Base-by-base conservation (phyloP, 2,888 invertebrate genomes). In the Cerceris ruficornis region DNA sequence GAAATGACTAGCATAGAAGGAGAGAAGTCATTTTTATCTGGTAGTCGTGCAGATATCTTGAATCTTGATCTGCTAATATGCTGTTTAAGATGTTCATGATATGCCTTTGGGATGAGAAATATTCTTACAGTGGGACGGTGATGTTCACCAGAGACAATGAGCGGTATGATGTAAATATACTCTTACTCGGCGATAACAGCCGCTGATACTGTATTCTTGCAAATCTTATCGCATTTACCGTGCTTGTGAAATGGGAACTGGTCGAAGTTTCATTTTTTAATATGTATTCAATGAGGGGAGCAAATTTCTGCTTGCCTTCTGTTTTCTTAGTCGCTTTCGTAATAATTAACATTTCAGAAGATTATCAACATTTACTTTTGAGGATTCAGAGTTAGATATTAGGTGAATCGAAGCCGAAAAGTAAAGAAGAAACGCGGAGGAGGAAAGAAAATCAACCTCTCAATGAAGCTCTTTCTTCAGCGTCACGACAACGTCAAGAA, bases 41-140 rank as follows among this genome's bases (percentile, higher is more conserved):
- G 58, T 58, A 59, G 54, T 74, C 73, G 52, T 15, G 39, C 39
- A 54, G 28, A 28, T 73, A 79, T 79, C 77, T 69, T 9, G 65
- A 61, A 65, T 61, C 61, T 77, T 67, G 72, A 77, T 79, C 79
- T 43, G 49, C 49, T 74, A 62, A 69, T 73, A 69, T 55, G 55
- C 66, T 66, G 54, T 55, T 57, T 64, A 60, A 61, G 68, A 72
- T 76, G 68, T 69, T 58, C 68, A 69, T 39, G 65, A 69, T 65
- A 69, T 57, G 49, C 46, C 58, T 55, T 66, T 73, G 64, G 68
- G 73, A 67, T 69, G 68, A 65, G 61, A 64, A 65, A 69, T 65
- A 57, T 66, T 74, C 59, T 54, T 43, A 41, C 67, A 8, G 42
- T 49, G 46, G 4, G 28, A 43, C 61, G 43, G 28, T 43, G 61